Percentiles rank a stretch among this genome's conserved stretches.
These are phyloP conservation scores for Villa cingulata DNA, from an alignment of 2,888 invertebrate genomes.

Conservation along the genomic window DNA sequence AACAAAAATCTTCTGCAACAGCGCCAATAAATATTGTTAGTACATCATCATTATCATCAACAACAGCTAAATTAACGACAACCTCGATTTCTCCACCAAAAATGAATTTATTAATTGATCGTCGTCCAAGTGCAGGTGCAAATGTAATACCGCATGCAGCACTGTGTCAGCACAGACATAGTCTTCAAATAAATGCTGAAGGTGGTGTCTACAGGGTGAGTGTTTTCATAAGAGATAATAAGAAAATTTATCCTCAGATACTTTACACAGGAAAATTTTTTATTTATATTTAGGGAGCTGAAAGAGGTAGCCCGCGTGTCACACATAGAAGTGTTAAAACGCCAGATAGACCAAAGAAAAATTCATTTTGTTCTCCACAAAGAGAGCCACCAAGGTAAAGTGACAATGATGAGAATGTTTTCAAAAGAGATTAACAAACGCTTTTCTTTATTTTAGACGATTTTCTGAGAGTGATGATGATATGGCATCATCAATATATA, in stretches of 20 bases:
- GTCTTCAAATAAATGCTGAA: conserved; percentile 13
- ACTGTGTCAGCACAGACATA: conserved; percentile 17
- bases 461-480: conserved; percentile 21
- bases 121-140: conserved; percentile 18
- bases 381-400: conserved; percentile 15
- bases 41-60: conserved; percentile 11
- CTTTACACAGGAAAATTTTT: no score
- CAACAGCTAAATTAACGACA: conserved; percentile 8
- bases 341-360: conserved; percentile 16
- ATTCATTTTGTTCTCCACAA: conserved; percentile 17
- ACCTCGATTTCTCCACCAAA: conserved; percentile 13
- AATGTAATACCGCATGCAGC: conserved; percentile 19
- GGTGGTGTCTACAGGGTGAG: background rate
- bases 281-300: conserved; percentile 6
- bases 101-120: conserved; percentile 14
- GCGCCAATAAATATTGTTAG: conserved; percentile 3
- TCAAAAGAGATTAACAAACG: no score
- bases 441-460: conserved; percentile 13
- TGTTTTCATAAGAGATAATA: background rate
- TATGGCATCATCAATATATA: conserved; percentile 16
- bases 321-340: conserved; percentile 15
- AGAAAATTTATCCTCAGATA: no score
- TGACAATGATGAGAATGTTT: no score
- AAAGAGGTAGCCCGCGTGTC: conserved; percentile 14
- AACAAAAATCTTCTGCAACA: background rate